Evolutionary conservation across 2,113 vertebrate species (phyloP).

Genomic region (Oophaga pumilio): DNA sequence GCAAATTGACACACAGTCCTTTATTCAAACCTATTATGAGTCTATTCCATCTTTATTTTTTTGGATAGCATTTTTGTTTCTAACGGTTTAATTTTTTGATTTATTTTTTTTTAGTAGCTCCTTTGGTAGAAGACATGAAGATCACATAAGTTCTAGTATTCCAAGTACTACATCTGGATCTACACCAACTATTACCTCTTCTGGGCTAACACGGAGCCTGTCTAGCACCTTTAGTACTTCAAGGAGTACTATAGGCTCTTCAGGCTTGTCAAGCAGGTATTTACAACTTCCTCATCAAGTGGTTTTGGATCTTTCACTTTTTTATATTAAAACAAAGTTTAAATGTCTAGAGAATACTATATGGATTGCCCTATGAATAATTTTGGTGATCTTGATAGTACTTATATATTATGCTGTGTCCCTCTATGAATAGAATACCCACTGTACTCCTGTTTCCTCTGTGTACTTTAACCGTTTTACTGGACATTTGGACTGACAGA

Average conservation of each 20-base stretch:
- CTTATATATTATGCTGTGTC: too few relatives aligned
- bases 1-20: too few relatives aligned
- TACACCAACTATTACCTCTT: constrained; percentile 93
- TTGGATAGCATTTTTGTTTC: background rate
- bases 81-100: background rate
- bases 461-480: too few relatives aligned
- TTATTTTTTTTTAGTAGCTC: constrained; percentile 84
- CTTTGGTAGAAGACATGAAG: constrained; percentile 91
- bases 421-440: too few relatives aligned
- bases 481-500: too few relatives aligned
- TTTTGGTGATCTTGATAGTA: too few relatives aligned
- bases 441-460: too few relatives aligned
- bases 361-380: too few relatives aligned
- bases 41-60: background rate
- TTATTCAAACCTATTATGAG: too few relatives aligned
- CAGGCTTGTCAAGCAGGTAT: constrained; percentile 89
- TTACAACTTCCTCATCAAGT: background rate
- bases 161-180: constrained; percentile 82
- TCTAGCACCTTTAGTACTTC: constrained; percentile 81
- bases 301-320: background rate
- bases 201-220: constrained; percentile 85
- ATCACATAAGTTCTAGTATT: constrained; percentile 84
- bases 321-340: too few relatives aligned
- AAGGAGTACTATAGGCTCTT: constrained; percentile 75
- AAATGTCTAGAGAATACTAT: too few relatives aligned